Evolutionary conservation across 1,140 invertebrate genomes (phyloP), one percentile per base, ranked within the genome.

Genomic region (Zaprionus camerounensis): DNA sequence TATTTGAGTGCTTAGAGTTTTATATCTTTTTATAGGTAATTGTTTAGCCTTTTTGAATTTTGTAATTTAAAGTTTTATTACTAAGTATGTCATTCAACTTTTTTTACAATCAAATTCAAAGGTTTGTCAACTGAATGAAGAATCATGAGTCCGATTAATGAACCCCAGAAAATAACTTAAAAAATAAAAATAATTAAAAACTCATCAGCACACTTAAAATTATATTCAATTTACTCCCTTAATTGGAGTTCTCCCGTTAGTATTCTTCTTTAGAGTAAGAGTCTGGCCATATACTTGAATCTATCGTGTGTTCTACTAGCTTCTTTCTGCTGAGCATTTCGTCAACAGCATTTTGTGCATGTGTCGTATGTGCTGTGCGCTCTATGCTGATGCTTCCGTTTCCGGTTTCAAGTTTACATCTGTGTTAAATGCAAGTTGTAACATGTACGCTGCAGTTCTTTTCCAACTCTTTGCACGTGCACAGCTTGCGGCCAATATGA

Each of bases 401-500:
- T 86, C 72, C 80, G 56, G 66, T 72, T 74, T 69, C 71, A 24
- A 75, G 80, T 82, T 82, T 71, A 63, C 77, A 80, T 74, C 69
- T 71, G 76, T 82, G 76, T 74, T 77, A 71, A 78, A 82, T 86
- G 62, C 69, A 80, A 82, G 79, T 87, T 75, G 46, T 58, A 81
- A 71, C 72, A 64, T 65, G 63, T 59, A 59, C 17, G 22, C 38
- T 57, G 63, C 81, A 82, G 49, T 82, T 87, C 69, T 66, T 85
- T 69, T 55, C 41, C 36, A 57, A 82, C 26, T 56, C 49, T 73
- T 58, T 44, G 26, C 65, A 71, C 62, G 80, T 80, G 68, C 79
- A 86, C 79, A 85, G 82, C 76, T 82, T 77, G 78, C 51, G 79
- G 78, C 67, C 72, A 72, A 68, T 53, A 62, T 36, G 36, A 62